A percentile compares a stretch with the other conserved stretches of the same genome.
phyloP scores from a whole-genome alignment of 2,113 vertebrate species.

The Camelus bactrianus region DNA sequence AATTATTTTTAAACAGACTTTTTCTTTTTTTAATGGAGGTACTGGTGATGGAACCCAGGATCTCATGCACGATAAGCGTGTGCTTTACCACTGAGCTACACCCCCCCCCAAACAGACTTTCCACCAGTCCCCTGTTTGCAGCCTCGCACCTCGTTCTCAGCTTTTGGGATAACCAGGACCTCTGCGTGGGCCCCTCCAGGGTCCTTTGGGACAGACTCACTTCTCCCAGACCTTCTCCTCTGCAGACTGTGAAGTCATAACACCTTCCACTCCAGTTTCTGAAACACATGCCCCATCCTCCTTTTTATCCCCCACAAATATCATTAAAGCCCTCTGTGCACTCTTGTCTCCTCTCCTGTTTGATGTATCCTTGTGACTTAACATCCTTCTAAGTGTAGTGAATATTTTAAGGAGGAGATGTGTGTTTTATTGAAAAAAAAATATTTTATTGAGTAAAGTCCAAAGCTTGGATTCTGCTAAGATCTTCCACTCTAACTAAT shows the following conservation, averaged over 20 bases:
- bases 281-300: fast-evolving
- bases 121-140: not conserved
- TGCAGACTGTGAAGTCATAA: no score
- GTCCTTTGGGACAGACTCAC: fast-evolving
- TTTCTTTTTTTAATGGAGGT: no score
- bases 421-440: not conserved
- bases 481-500: not conserved
- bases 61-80: no score
- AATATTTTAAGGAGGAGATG: not conserved
- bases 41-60: no score
- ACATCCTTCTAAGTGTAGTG: not conserved
- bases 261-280: not conserved
- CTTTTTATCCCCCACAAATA: no score
- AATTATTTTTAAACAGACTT: not conserved
- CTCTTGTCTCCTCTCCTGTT: not conserved
- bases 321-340: not conserved
- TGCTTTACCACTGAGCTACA: no score
- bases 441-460: not conserved
- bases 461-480: not conserved
- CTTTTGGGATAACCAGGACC: not conserved
- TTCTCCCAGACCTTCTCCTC: not conserved
- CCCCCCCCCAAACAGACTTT: not conserved
- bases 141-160: not conserved
- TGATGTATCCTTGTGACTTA: not conserved
- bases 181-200: not conserved